Percentiles rank a stretch among this genome's conserved stretches.
phyloP scores from a whole-genome alignment of 2,888 invertebrate species.

The Exephanes ischioxanthus region DNA sequence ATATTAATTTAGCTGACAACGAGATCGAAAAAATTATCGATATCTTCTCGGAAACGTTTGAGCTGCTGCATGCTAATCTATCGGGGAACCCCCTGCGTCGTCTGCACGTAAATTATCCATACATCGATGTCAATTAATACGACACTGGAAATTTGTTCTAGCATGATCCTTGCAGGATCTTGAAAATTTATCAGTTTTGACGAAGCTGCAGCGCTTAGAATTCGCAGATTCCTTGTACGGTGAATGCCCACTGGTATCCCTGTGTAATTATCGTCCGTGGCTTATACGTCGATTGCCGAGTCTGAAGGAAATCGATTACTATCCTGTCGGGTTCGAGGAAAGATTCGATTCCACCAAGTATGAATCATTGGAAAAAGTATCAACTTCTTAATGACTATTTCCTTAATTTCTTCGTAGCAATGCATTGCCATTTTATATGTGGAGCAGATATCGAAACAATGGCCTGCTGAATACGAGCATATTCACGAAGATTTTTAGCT shows the following conservation, averaged over 20 bases:
- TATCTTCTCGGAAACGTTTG: conserved; percentile 62
- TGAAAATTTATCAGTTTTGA: conserved; percentile 60
- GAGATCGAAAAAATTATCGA: conserved; percentile 66
- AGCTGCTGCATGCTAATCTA: conserved; percentile 69
- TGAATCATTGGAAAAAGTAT: neutral
- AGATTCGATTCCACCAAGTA: conserved; percentile 67
- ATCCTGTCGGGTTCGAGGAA: conserved; percentile 66
- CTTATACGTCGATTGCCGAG: conserved; percentile 68
- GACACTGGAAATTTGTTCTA: conserved; percentile 13
- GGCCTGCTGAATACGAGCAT: conserved; percentile 51
- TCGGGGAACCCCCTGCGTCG: conserved; percentile 70
- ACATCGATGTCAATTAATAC: neutral
- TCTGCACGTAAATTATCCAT: conserved; percentile 65
- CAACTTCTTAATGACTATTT: neutral
- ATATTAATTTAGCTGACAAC: conserved; percentile 73
- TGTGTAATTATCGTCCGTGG: conserved; percentile 72
- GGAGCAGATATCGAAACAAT: conserved; percentile 63
- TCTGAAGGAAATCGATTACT: conserved; percentile 71
- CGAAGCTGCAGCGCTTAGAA: conserved; percentile 68
- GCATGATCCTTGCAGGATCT: conserved; percentile 72
- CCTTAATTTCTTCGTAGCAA: conserved; percentile 60
- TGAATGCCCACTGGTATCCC: conserved; percentile 70
- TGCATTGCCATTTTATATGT: conserved; percentile 65
- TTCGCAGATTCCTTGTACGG: conserved; percentile 74
- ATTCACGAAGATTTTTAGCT: conserved; percentile 60